Base-by-base conservation (phyloP, 2,113 vertebrate species). In the Pardalotus punctatus region DNA sequence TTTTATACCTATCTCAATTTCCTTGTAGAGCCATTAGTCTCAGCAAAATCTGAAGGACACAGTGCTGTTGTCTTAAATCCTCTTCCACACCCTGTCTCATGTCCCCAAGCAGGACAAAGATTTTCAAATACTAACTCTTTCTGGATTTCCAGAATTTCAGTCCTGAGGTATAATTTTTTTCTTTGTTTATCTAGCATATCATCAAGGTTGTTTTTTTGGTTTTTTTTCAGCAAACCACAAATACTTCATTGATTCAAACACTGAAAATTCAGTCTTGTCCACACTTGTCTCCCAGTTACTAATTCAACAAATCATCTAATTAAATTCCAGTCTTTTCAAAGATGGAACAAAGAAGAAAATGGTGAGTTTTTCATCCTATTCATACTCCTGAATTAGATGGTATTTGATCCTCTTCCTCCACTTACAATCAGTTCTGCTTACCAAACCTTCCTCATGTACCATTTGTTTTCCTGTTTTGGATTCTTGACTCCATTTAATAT, bases 161-260 rank as follows among this genome's bases (percentile, higher is more conserved):
- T 96, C 83, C 92, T 96, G 93, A 98, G 93, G 90, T 97, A 97
- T 84, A 31, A 14, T 14, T 10, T 90, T 92, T 94, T 94, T 90
- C 84, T 97, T 97, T 97, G 93, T 97, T 95, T 91, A 92, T 90
- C 97, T 98, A 98, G 94, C 94, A 88, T 51, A 93, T 93, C 62
- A 82, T 81, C 66, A 92, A 31, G 21, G 78, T 65, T 65, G 25
- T 2, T 5, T 42, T 56, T 45, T 27, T 11, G 4, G 1, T 2
- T 57, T 25, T 43, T 73, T 81, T 42, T 56, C 16, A 95, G 76
- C 12, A 83, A 70, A 93, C 69, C 67, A 67, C 78, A 95, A 97
- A 85, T 94, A 92, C 31, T 58, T 92, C 14, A 64, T 90, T 90
- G 72, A 50, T 69, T 94, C 51, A 95, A 94, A 90, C 81, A 93